These are phyloP conservation scores for Ormyrus thymus DNA, from an alignment of 2,888 invertebrate species.

Conservation along the genomic window DNA sequence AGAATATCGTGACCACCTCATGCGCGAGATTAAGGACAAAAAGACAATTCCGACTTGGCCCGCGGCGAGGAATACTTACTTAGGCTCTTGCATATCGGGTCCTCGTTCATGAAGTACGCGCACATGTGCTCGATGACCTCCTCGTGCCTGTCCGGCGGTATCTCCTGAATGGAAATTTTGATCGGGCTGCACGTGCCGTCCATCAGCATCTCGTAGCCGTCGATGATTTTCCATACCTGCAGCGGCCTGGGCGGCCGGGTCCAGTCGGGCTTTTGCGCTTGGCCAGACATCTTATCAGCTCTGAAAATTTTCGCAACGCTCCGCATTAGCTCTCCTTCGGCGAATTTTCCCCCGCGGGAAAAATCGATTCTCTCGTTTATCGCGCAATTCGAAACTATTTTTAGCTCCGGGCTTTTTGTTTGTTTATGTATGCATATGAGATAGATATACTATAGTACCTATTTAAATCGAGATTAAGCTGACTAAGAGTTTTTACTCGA, in stretches of 20 bases:
- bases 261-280: slow-evolving; percentile 46
- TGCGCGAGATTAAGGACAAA: too few species aligned
- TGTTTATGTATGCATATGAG: background rate
- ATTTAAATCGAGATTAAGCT: too few species aligned
- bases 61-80: slow-evolving; percentile 57
- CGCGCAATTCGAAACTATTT: background rate
- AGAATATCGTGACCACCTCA: too few species aligned
- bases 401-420: background rate
- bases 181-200: slow-evolving; percentile 56
- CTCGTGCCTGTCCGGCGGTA: slow-evolving; percentile 65
- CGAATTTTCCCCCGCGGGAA: too few species aligned
- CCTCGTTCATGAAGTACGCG: slow-evolving; percentile 61
- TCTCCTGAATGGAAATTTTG: slow-evolving; percentile 65
- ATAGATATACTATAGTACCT: background rate
- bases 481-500: too few species aligned
- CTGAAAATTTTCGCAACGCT: slow-evolving; percentile 10
- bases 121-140: slow-evolving; percentile 64
- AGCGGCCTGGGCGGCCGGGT: slow-evolving; percentile 60
- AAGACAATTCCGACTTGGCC: too few species aligned
- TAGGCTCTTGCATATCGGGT: slow-evolving; percentile 58
- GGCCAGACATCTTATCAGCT: slow-evolving; percentile 41
- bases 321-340: too few species aligned
- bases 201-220: slow-evolving; percentile 55
- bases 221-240: slow-evolving; percentile 62
- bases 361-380: background rate